Evolutionary conservation across 2,797 vertebrate genomes (phyloP).

Genomic region (Molossus molossus): DNA sequence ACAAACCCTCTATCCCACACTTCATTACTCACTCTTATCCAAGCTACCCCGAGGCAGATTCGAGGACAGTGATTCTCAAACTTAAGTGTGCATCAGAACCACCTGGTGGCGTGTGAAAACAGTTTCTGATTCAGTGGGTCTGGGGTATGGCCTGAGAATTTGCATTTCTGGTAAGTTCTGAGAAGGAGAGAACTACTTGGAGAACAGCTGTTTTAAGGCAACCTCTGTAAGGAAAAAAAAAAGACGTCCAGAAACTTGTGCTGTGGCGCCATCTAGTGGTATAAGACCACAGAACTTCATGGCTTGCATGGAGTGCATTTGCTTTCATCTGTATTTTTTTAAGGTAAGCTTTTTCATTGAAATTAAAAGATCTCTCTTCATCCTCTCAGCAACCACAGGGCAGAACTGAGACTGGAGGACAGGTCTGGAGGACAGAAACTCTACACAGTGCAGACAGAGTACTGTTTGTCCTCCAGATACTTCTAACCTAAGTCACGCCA

Average conservation of each 20-base stretch:
- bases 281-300: fast-evolving
- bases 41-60: neutral
- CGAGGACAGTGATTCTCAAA: slow-evolving; percentile 8
- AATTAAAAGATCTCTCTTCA: slow-evolving; percentile 20
- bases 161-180: slow-evolving; percentile 64
- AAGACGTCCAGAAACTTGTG: slow-evolving; percentile 29
- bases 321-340: neutral
- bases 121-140: neutral
- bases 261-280: slow-evolving; percentile 80
- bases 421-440: neutral
- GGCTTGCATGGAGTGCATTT: neutral
- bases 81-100: neutral
- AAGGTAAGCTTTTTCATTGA: neutral
- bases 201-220: neutral
- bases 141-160: neutral
- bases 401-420: neutral
- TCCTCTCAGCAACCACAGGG: slow-evolving; percentile 15
- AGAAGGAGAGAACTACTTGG: neutral
- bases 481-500: neutral
- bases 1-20: neutral
- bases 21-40: neutral
- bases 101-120: neutral
- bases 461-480: neutral
- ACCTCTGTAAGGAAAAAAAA: fast-evolving
- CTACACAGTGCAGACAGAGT: neutral